These are phyloP conservation scores for Crotalus helleri DNA, from an alignment of 2,113 vertebrate species.

Conservation along the genomic window DNA sequence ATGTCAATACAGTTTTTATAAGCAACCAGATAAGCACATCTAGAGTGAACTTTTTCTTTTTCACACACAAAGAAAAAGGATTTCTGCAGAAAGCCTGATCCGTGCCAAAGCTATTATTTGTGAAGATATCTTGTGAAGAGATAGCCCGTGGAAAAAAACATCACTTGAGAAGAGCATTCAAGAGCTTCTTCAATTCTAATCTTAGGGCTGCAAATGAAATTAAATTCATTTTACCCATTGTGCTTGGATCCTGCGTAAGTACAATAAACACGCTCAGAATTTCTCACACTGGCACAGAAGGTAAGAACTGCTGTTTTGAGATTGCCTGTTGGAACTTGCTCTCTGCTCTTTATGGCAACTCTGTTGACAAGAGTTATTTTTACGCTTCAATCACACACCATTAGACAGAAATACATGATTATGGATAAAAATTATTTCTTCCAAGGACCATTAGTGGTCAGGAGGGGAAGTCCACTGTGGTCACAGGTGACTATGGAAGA, in stretches of 20 bases:
- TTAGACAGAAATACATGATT: conserved; percentile 45
- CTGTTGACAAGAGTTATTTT: conserved; percentile 46
- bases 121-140: not conserved
- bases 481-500: conserved; percentile 37
- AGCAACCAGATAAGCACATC: not conserved
- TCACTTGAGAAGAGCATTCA: not conserved
- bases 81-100: not conserved
- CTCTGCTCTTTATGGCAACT: conserved; percentile 66
- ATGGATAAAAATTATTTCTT: conserved; percentile 39
- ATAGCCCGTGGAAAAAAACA: not conserved
- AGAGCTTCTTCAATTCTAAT: not conserved
- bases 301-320: not conserved
- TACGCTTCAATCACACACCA: conserved; percentile 54
- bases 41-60: not conserved
- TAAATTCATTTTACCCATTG: not conserved
- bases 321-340: conserved; percentile 25
- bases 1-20: not conserved
- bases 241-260: not conserved
- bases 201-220: not conserved
- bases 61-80: not conserved
- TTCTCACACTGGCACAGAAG: not conserved
- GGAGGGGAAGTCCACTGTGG: conserved; percentile 13
- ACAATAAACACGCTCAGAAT: not conserved
- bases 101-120: not conserved
- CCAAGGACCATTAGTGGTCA: conserved; percentile 44